Percentiles rank a stretch among this genome's conserved stretches.
Conservation (phyloP, 37 sponge, comb jelly and placozoan species). For the Aplysina aerophoba region DNA sequence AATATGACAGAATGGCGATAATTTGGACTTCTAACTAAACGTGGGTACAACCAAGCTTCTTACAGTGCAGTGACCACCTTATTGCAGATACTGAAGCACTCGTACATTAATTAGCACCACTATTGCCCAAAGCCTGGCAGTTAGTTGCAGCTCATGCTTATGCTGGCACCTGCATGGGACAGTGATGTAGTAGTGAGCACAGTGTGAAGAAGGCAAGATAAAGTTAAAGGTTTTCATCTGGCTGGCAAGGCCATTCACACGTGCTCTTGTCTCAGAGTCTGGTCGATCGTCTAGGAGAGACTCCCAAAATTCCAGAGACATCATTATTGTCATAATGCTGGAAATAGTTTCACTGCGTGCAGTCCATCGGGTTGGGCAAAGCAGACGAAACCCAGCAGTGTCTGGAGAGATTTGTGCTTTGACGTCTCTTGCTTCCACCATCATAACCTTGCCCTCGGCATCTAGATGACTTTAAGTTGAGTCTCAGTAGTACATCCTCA, state of each 20-base stretch:
- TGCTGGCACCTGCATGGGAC: too few relatives aligned
- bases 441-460: slow-evolving; percentile 46
- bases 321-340: slow-evolving; percentile 20
- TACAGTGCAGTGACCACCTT: too few relatives aligned
- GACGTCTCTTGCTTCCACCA: slow-evolving; percentile 35
- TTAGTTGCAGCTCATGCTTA: too few relatives aligned
- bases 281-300: background rate
- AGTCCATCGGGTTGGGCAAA: slow-evolving; percentile 31
- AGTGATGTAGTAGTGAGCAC: too few relatives aligned
- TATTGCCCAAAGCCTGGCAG: too few relatives aligned
- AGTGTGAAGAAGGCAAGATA: slow-evolving; percentile 23
- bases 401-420: slow-evolving; percentile 14
- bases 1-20: too few relatives aligned
- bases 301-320: slow-evolving; percentile 17
- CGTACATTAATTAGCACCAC: too few relatives aligned
- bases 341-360: slow-evolving; percentile 19
- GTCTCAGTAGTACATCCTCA: slow-evolving; percentile 18
- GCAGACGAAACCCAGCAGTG: background rate
- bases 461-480: slow-evolving; percentile 9
- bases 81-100: too few relatives aligned
- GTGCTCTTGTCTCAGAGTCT: slow-evolving; percentile 31
- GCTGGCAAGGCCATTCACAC: slow-evolving; percentile 11
- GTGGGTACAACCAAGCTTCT: too few relatives aligned
- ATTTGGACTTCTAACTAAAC: too few relatives aligned
- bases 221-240: slow-evolving; percentile 35